These are phyloP conservation scores for Hiodon tergisus DNA, from an alignment of 2,113 vertebrate genomes.

Conservation along the genomic window DNA sequence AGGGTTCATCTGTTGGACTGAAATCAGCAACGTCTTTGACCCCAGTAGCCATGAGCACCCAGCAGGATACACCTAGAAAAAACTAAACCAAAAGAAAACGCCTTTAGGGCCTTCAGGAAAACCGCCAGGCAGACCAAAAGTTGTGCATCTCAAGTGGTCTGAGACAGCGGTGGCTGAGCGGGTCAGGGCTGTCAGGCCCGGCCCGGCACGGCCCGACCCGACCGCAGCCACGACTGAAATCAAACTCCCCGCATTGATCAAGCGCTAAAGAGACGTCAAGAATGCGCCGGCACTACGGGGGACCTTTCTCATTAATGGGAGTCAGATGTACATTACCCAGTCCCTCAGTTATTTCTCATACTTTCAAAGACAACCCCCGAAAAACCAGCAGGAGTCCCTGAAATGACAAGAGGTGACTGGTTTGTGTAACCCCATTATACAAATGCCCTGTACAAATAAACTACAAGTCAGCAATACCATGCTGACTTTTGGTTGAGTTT, in stretches of 20 bases:
- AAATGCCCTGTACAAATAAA: slow-evolving; percentile 58
- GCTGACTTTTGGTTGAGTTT: slow-evolving; percentile 45
- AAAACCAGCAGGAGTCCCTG: slow-evolving; percentile 44
- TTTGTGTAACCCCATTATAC: slow-evolving; percentile 62
- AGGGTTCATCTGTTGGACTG: no score
- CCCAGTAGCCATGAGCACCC: no score
- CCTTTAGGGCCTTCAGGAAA: no score
- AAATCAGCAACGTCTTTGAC: no score
- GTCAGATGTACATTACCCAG: slow-evolving; percentile 59
- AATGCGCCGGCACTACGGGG: slow-evolving; percentile 55
- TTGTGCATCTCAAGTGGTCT: no score
- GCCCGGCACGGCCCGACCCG: slow-evolving; percentile 39
- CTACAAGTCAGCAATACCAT: slow-evolving; percentile 46
- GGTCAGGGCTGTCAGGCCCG: no score
- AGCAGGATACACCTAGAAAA: no score
- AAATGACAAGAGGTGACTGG: slow-evolving; percentile 56
- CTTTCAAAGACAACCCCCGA: slow-evolving; percentile 49
- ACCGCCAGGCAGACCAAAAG: no score
- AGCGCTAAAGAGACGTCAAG: slow-evolving; percentile 39
- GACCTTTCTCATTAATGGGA: slow-evolving; percentile 56
- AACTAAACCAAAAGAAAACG: no score
- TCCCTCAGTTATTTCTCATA: slow-evolving; percentile 61
- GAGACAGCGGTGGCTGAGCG: no score
- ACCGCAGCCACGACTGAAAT: slow-evolving; percentile 47
- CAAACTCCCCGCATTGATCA: slow-evolving; percentile 48